These are phyloP conservation scores for Natrix natrix DNA, from an alignment of 2,797 vertebrate genomes.

Conservation along the genomic window DNA sequence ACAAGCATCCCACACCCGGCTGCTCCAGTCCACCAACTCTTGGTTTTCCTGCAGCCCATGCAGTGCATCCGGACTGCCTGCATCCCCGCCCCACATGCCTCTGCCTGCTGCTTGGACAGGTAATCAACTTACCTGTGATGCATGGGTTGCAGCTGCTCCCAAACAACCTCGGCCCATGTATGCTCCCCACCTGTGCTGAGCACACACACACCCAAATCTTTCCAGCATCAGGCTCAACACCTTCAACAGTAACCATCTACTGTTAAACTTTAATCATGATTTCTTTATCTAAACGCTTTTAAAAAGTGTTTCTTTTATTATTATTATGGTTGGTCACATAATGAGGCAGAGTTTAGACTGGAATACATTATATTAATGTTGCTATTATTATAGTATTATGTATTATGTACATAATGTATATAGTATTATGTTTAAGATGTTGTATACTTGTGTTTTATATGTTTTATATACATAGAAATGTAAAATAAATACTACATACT, in stretches of 20 bases:
- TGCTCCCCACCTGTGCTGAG: no score
- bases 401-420: no score
- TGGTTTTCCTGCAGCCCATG: no score
- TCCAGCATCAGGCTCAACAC: background rate
- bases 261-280: background rate
- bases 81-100: no score
- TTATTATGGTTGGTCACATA: background rate
- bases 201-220: background rate
- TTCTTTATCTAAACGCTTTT: background rate
- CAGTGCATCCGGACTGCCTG: no score
- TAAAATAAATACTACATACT: background rate
- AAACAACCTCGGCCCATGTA: no score
- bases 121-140: no score
- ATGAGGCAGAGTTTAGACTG: background rate
- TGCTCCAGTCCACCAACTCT: no score
- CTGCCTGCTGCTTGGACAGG: no score
- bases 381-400: background rate
- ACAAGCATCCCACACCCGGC: no score
- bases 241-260: background rate
- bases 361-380: background rate
- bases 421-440: background rate
- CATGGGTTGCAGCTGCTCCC: no score
- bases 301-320: background rate
- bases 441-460: background rate
- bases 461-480: background rate